Evolutionary conservation across 2,113 vertebrate species (phyloP).

Genomic region (Brienomyrus brachyistius): DNA sequence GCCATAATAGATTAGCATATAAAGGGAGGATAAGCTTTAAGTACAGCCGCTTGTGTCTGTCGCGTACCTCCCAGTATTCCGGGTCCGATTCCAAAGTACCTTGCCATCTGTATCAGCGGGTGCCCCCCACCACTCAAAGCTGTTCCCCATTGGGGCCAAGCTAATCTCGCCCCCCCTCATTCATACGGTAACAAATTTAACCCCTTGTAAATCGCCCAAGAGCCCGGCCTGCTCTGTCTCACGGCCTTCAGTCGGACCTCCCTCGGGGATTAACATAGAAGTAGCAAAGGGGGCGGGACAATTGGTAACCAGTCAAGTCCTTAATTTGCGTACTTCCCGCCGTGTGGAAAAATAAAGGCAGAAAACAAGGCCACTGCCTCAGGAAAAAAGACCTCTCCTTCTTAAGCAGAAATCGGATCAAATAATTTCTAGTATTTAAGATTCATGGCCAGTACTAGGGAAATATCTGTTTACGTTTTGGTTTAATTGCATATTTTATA

Average conservation of each 20-base stretch:
- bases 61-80: background rate
- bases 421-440: background rate
- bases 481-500: background rate
- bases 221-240: background rate
- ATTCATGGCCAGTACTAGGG: background rate
- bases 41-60: background rate
- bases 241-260: background rate
- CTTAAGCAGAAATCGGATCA: background rate
- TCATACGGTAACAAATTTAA: slow-evolving; percentile 23
- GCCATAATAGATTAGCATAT: slow-evolving; percentile 3
- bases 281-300: background rate
- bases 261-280: background rate
- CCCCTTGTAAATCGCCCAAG: slow-evolving; percentile 33
- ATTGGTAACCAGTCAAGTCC: background rate
- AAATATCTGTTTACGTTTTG: background rate
- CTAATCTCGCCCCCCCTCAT: slow-evolving; percentile 20
- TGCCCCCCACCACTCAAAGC: background rate
- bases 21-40: background rate
- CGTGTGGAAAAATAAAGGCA: background rate
- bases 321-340: background rate
- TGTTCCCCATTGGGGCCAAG: background rate
- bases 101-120: slow-evolving; percentile 40
- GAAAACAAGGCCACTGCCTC: background rate
- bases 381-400: background rate
- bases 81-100: slow-evolving; percentile 35